Conservation (phyloP, 2,113 vertebrate genomes). For the cattle (Bos taurus) region DNA sequence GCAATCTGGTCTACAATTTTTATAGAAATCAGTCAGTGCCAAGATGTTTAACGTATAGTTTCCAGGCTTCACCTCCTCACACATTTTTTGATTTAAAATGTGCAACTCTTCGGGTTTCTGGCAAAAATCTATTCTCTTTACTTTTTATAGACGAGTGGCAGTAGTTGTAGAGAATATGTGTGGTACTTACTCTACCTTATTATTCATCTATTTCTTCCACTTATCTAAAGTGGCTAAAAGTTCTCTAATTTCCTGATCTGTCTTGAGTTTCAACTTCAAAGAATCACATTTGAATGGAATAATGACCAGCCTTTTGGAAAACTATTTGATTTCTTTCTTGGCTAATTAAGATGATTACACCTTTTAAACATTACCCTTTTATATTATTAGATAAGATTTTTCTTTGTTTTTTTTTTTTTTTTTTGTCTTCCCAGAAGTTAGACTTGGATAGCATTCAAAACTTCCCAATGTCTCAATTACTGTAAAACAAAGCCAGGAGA, state of each 20-base stretch:
- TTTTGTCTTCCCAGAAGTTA: background rate
- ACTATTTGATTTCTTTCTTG: background rate
- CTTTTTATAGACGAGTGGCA: background rate
- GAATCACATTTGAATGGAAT: background rate
- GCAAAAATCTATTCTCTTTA: background rate
- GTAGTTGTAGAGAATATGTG: background rate
- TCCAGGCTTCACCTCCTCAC: background rate
- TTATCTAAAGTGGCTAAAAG: conserved; percentile 4
- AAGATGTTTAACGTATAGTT: background rate
- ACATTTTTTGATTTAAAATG: conserved; percentile 26
- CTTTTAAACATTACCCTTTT: background rate
- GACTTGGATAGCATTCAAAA: background rate
- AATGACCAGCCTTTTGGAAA: background rate
- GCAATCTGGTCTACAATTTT: conserved; percentile 37
- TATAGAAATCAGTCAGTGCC: background rate
- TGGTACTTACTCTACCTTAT: background rate
- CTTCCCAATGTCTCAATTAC: conserved; percentile 7
- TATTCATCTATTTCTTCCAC: background rate
- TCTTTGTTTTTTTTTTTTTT: background rate
- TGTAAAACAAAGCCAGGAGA: background rate
- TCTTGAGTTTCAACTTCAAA: conserved; percentile 30
- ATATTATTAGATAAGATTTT: background rate
- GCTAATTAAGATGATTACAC: background rate
- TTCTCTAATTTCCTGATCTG: background rate
- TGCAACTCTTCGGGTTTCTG: background rate